Base-by-base conservation (phyloP, 2,888 invertebrate genomes). In the Mesoligia furuncula region DNA sequence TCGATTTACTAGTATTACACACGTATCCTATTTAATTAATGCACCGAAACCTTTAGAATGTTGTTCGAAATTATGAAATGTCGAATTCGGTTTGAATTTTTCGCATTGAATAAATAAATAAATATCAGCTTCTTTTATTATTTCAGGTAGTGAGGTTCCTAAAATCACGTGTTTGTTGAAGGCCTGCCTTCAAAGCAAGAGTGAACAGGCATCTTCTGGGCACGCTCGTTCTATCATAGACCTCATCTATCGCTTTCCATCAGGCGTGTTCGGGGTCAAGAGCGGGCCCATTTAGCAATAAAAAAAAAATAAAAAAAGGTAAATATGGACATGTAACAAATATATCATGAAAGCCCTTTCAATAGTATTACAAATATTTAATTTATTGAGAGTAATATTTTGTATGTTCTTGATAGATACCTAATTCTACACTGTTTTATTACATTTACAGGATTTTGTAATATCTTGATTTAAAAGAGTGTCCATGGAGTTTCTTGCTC, bases 31-130 rank as follows among this genome's bases (percentile, higher is more conserved):
- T 57, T 69, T 74, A 84, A 84, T 75, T 45, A 64, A 79, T 72
- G 51, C 31, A 65, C 3, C 0, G 45, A 64, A 54, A 15, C 39
- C 51, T 13, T 57, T 64, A 54, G 78, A 67, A 74, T 13, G 27
- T 57, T 6, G 51, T 73, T 73, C 45, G 8, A 69, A 77, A 66
- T 42, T 5, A 36, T 59, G n/a, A 45, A 27, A 70, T 42, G 13
- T 15, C 17, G 20, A 45, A 54, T 76, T 76, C 24, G 27, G 24
- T 1, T 69, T 73, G 2, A 17, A 24, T 27, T 48, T 68, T 74
- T 57, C 42, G n/a, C 15, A 74, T 62, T 72, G 71, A 84, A 74
- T 83, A 84, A n/a, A 83, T 77, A 85, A 73, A 77, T 77, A 31
- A 54, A 70, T 65, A 68, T 51, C 0, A n/a, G 36, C 1, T 66